Base-by-base conservation (phyloP, 2,888 invertebrate genomes). In the Chromoteleia sp. region DNA sequence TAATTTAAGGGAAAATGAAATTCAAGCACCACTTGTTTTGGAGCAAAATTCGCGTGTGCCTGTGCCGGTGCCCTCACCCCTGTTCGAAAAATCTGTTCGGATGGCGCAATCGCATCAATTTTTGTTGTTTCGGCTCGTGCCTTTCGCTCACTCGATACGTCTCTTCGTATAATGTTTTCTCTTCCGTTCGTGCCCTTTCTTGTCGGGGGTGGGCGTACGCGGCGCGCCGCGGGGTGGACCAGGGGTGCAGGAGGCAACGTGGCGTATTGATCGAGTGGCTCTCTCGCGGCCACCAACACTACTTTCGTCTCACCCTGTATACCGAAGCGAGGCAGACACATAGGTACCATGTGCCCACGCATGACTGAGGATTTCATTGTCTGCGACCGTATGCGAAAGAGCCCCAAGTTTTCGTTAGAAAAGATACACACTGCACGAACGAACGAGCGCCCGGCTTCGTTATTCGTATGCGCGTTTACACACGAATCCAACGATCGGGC, bases 211-310 rank as follows among this genome's bases (percentile, higher is more conserved):
- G 83, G 82, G 83, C 79, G 84, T 83, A 74, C 80, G 85, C 83
- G 68, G 36, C 58, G 73, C 74, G 76, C 80, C 68, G 65, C 67
- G 81, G 79, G 77, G 83, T 81, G 86, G 85, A 86, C 85, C 85
- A 86, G 87, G 86, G 86, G 87, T 84, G 89, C 86, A 87, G 87
- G 88, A 88, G 90, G 88, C 89, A 88, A 89, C 90, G 90, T 91
- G 90, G 91, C 87, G 91, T 91, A 91, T 91, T 91, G 91, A 91
- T 91, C 91, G 91, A 91, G 91, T 91, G 90, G 91, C 90, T 91
- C 89, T 91, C 89, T 88, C 88, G 87, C 88, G 88, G 86, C 87
- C 84, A 86, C 86, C 85, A 83, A 84, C 85, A 84, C 84, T 79
- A 74, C 80, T 83, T 85, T 84, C 84, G 84, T 84, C 83, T 86